Base-by-base conservation (phyloP, 2,797 vertebrate genomes). In the Danio aesculapii region DNA sequence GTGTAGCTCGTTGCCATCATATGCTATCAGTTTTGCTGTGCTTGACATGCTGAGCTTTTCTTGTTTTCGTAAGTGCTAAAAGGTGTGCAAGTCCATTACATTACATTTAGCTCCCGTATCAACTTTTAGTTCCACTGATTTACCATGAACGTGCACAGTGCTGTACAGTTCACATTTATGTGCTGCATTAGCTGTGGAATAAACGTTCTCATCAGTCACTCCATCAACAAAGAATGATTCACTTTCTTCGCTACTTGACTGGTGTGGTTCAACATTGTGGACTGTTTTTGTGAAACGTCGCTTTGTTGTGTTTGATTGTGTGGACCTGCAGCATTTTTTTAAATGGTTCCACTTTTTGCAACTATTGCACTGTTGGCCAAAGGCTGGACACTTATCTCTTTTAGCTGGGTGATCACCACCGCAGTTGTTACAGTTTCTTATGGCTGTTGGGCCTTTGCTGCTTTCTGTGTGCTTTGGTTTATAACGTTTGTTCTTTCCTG, bases 261-360 rank as follows among this genome's bases (percentile, higher is more conserved):
- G 64, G 39, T 53, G 61, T 62, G 64, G 52, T 66, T 78, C 11
- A 43, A 59, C 47, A 57, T 57, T 13, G 17, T 47, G 53, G 4
- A 77, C 53, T 0, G 16, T 44, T n/a, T 63, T 53, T 50, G 53
- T 76, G 14, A 44, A 66, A 10, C 62, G 0, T n/a, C 13, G 3
- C 8, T 43, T 63, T 41, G 30, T 5, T 16, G 39, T 14, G 39
- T 75, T 14, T 46, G 41, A 17, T 14, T 61, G 19, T 7, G 39
- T n/a, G n/a, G 74, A 64, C 49, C 9, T 55, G n/a, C 74, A 75
- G 46, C 66, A 72, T 77, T 72, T 70, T 10, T 72, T 74, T 6
- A 77, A 66, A 43, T 73, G 68, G 43, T 66, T 83, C 61, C 30
- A 73, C 17, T 58, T 83, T 4, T 17, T 74, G 6, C 44, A 49